phyloP scores from a whole-genome alignment of 1,140 invertebrate genomes.

The Drosophila ironensis region DNA sequence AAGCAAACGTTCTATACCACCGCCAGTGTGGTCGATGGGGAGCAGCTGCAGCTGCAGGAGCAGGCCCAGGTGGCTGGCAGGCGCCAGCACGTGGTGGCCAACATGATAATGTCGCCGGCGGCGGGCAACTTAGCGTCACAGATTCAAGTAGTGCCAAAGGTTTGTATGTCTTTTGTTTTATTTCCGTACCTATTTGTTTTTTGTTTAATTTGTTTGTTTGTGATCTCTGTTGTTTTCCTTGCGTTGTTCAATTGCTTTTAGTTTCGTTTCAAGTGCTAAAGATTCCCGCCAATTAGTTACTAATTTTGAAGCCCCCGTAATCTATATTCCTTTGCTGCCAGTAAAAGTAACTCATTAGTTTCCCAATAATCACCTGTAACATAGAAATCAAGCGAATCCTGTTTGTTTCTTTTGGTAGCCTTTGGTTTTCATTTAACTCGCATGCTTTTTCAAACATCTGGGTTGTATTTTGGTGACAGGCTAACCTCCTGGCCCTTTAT shows the following conservation, averaged over 20 bases:
- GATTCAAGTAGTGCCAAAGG: slow-evolving; percentile 82
- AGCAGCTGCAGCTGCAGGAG: slow-evolving; percentile 49
- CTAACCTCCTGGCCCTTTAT: slow-evolving; percentile 1
- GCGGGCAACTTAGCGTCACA: slow-evolving; percentile 75
- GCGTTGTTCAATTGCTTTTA: slow-evolving; percentile 25
- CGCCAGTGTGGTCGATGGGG: slow-evolving; percentile 33
- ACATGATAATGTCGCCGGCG: slow-evolving; percentile 75
- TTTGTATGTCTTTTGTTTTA: slow-evolving; percentile 78
- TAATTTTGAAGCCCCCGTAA: too few species aligned
- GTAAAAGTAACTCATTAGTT: too few species aligned
- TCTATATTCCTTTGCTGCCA: too few species aligned
- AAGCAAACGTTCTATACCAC: slow-evolving; percentile 74
- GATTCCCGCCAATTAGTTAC: too few species aligned
- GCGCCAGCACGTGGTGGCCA: slow-evolving; percentile 77
- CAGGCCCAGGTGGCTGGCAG: slow-evolving; percentile 45
- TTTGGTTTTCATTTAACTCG: neutral
- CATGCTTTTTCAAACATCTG: neutral
- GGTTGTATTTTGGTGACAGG: slow-evolving; percentile 24
- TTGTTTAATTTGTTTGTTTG: slow-evolving; percentile 41
- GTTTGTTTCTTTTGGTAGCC: too few species aligned
- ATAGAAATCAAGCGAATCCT: too few species aligned
- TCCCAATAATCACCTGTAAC: too few species aligned
- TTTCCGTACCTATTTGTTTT: slow-evolving; percentile 64
- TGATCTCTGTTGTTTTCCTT: slow-evolving; percentile 17
- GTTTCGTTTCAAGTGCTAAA: slow-evolving; percentile 6